These are phyloP conservation scores for Psilopogon haemacephalus DNA, from an alignment of 2,113 vertebrate genomes.

Conservation along the genomic window DNA sequence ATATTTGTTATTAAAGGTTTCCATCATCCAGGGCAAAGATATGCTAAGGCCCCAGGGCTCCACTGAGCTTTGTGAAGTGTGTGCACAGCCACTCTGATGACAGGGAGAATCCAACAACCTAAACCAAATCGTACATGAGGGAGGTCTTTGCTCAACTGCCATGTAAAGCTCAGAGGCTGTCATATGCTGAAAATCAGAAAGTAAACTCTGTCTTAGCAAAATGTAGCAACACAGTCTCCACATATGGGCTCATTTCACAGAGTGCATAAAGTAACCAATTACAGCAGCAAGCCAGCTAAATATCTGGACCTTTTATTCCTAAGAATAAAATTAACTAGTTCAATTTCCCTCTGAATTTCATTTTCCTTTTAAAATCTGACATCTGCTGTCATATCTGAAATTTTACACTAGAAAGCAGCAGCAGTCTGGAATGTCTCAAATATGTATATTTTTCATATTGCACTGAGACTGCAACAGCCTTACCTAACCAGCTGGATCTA, in stretches of 20 bases:
- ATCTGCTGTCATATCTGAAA: constrained; percentile 6
- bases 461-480: constrained; percentile 24
- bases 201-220: not conserved
- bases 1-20: constrained; percentile 43
- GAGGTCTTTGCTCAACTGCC: not conserved
- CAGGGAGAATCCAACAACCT: not conserved
- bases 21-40: constrained; percentile 38
- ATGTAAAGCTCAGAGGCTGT: not conserved
- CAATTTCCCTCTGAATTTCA: not conserved
- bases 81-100: not conserved
- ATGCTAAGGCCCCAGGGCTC: not conserved
- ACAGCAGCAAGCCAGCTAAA: not conserved
- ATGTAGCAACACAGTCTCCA: not conserved
- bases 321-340: not conserved
- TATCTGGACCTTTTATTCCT: not conserved
- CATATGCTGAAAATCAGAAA: not conserved
- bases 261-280: not conserved
- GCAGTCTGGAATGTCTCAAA: constrained; percentile 18
- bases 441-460: constrained; percentile 9
- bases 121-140: rapidly evolving
- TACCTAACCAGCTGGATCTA: constrained; percentile 57
- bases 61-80: not conserved
- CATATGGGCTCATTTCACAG: not conserved
- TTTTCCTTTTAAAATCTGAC: not conserved
- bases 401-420: constrained; percentile 16